A percentile compares a stretch with the other conserved stretches of the same genome.
phyloP scores from a whole-genome alignment of 1,140 invertebrate species.

The Caenorhabditis brenneri region DNA sequence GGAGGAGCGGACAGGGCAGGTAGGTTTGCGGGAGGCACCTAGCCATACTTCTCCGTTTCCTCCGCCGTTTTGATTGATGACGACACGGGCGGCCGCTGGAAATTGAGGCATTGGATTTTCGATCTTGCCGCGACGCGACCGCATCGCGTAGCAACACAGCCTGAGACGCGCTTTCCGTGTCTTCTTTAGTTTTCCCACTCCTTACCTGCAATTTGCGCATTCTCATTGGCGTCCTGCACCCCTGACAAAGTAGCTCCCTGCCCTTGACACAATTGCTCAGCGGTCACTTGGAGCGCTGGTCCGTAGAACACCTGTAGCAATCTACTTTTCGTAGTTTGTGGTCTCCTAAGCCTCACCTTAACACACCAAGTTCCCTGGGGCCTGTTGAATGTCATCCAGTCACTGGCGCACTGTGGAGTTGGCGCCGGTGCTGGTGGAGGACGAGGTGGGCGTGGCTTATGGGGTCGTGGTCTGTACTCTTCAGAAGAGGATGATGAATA shows the following conservation, averaged over 20 bases:
- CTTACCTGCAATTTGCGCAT: too few relatives aligned
- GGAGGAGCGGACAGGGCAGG: not conserved
- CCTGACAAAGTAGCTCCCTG: too few relatives aligned
- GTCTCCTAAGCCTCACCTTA: not conserved
- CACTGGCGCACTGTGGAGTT: not conserved
- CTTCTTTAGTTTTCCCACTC: too few relatives aligned
- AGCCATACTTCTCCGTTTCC: not conserved
- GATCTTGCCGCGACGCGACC: too few relatives aligned
- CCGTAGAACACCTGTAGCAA: too few relatives aligned
- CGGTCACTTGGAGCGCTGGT: not conserved
- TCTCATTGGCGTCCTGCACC: too few relatives aligned
- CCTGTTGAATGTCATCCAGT: not conserved
- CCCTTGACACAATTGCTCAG: not conserved
- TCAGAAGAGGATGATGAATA: not conserved
- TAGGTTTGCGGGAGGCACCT: not conserved
- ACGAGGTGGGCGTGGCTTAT: not conserved
- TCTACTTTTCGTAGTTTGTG: too few relatives aligned
- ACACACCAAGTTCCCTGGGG: not conserved
- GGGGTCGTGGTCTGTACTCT: not conserved
- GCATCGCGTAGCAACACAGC: too few relatives aligned
- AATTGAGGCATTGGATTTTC: too few relatives aligned
- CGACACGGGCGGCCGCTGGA: too few relatives aligned
- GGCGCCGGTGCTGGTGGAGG: not conserved
- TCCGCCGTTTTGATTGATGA: too few relatives aligned
- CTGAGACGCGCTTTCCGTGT: too few relatives aligned